phyloP scores from a whole-genome alignment of 2,113 vertebrate genomes.

The Cynopterus brachyotis region DNA sequence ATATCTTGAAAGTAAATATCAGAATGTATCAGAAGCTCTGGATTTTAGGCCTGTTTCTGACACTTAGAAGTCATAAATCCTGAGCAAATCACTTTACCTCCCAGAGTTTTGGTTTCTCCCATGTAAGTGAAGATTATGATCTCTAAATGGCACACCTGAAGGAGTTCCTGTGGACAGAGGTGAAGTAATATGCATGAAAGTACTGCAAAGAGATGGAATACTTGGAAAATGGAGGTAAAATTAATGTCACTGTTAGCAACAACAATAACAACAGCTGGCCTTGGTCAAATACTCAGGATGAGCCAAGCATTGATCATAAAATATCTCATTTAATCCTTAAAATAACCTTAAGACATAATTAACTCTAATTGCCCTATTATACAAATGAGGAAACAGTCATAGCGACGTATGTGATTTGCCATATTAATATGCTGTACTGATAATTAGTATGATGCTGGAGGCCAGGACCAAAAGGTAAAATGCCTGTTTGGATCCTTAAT shows the following conservation, averaged over 20 bases:
- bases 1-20: neutral
- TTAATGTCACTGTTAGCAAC: neutral
- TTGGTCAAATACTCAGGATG: neutral
- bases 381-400: conserved; percentile 20
- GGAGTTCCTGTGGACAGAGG: neutral
- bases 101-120: neutral
- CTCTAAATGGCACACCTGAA: neutral
- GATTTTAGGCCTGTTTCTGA: neutral
- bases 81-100: neutral
- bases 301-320: neutral
- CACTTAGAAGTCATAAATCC: neutral
- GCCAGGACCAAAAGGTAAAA: neutral
- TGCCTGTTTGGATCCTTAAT: neutral
- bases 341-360: conserved; percentile 8
- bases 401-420: neutral
- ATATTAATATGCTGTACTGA: neutral
- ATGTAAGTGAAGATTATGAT: neutral
- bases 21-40: neutral
- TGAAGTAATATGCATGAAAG: neutral
- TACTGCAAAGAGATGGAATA: neutral
- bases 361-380: neutral
- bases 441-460: neutral
- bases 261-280: neutral
- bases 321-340: conserved; percentile 23
- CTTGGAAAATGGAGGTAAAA: neutral